A percentile compares a stretch with the other conserved stretches of the same genome.
phyloP scores from a whole-genome alignment of 2,113 vertebrate genomes.

The Myotis davidii region DNA sequence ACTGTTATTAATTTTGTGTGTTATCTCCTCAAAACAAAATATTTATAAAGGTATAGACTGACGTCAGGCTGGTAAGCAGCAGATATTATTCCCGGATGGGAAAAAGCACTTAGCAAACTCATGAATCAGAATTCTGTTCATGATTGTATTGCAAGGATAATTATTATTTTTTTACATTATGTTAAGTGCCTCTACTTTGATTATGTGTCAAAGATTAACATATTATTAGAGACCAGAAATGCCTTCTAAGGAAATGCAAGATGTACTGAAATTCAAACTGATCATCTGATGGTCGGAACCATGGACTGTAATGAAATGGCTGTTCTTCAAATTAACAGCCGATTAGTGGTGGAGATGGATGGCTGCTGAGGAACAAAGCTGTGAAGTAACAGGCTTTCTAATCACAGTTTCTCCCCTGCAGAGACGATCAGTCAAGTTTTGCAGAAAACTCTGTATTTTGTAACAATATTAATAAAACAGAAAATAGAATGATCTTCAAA shows the following conservation, averaged over 20 bases:
- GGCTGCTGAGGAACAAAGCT: neutral
- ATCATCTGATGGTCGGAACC: neutral
- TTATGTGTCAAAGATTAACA: conserved; percentile 31
- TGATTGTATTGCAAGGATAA: neutral
- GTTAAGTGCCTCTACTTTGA: neutral
- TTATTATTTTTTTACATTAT: conserved; percentile 60
- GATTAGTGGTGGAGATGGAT: neutral
- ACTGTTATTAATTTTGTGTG: conserved; percentile 54
- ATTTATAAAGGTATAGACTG: conserved; percentile 38
- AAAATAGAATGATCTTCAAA: neutral
- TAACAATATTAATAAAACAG: neutral
- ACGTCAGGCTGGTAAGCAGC: neutral
- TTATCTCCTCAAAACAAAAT: conserved; percentile 29
- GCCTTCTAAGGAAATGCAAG: neutral
- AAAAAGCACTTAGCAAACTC: neutral
- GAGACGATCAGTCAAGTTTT: neutral
- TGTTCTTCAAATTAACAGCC: neutral
- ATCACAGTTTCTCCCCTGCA: conserved; percentile 23
- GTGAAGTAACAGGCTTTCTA: neutral
- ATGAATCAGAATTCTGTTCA: conserved; percentile 9
- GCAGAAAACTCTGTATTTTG: neutral
- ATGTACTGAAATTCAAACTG: neutral
- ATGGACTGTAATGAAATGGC: conserved; percentile 4
- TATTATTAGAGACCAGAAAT: conserved; percentile 21
- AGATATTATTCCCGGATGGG: neutral